These are phyloP conservation scores for Pluvialis apricaria DNA, from an alignment of 2,113 vertebrate genomes.

Conservation along the genomic window DNA sequence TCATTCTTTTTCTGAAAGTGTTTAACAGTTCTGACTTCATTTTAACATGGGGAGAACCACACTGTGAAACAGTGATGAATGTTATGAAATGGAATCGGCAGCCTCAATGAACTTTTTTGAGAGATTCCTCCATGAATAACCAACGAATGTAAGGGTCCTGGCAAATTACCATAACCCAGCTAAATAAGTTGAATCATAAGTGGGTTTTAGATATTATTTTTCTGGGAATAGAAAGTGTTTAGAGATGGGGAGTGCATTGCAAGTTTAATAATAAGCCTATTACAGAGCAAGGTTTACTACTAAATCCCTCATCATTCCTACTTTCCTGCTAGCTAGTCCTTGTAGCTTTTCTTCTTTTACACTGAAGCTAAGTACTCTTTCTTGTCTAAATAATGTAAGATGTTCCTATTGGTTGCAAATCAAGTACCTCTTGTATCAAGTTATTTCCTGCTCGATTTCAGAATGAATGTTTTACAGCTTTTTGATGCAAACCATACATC, in stretches of 20 bases:
- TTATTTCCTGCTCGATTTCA: not conserved
- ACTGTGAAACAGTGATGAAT: not conserved
- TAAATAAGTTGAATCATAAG: not conserved
- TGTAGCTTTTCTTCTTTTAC: not conserved
- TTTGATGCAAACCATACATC: not conserved
- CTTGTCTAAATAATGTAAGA: not conserved
- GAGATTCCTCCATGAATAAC: not conserved
- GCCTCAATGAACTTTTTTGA: not conserved
- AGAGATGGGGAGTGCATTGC: not conserved
- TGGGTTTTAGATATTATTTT: not conserved
- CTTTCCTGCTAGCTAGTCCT: not conserved
- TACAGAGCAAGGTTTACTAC: not conserved
- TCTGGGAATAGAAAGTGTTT: not conserved
- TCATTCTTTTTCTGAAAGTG: not conserved
- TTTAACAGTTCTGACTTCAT: not conserved
- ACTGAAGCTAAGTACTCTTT: not conserved
- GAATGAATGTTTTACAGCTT: not conserved
- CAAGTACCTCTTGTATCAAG: not conserved
- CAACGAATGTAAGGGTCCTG: not conserved
- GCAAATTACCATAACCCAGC: not conserved
- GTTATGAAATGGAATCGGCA: not conserved
- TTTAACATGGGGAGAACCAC: not conserved
- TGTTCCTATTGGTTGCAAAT: not conserved
- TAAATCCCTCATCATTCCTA: not conserved
- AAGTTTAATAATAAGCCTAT: not conserved